Percentiles rank a stretch among this genome's conserved stretches.
These are phyloP conservation scores for Seriola rivoliana DNA, from an alignment of 2,113 vertebrate genomes.

Conservation along the genomic window DNA sequence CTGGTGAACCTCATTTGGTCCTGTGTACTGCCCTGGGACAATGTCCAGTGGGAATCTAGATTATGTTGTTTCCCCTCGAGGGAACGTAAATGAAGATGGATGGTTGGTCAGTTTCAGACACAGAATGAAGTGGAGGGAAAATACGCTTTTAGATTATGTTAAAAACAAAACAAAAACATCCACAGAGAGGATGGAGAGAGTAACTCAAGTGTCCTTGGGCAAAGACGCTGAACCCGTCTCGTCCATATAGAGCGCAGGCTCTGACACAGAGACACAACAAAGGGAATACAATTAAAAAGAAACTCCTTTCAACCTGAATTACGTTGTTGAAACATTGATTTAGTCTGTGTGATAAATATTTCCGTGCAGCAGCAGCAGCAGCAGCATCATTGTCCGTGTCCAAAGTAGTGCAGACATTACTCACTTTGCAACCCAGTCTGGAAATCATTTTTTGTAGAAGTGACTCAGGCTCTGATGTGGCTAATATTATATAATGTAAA, in stretches of 20 bases:
- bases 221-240: not conserved
- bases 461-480: not conserved
- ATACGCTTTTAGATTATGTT: constrained; percentile 1
- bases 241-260: not conserved
- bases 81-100: constrained; percentile 29
- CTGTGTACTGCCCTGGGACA: constrained; percentile 24
- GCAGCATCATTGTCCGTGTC: not conserved
- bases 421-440: not conserved
- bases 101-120: not conserved
- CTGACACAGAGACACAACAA: not conserved
- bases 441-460: not conserved
- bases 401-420: not conserved
- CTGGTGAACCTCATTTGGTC: constrained; percentile 43
- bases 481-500: not conserved
- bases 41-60: constrained; percentile 58
- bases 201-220: not conserved
- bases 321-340: not conserved
- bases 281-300: not conserved
- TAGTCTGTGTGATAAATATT: not conserved
- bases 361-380: not conserved
- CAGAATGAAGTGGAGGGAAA: constrained; percentile 28
- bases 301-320: not conserved
- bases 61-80: constrained; percentile 11
- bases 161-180: constrained; percentile 17
- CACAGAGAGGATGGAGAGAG: not conserved